phyloP scores from a whole-genome alignment of 2,888 invertebrate genomes.

The Ennomos fuscantarius region DNA sequence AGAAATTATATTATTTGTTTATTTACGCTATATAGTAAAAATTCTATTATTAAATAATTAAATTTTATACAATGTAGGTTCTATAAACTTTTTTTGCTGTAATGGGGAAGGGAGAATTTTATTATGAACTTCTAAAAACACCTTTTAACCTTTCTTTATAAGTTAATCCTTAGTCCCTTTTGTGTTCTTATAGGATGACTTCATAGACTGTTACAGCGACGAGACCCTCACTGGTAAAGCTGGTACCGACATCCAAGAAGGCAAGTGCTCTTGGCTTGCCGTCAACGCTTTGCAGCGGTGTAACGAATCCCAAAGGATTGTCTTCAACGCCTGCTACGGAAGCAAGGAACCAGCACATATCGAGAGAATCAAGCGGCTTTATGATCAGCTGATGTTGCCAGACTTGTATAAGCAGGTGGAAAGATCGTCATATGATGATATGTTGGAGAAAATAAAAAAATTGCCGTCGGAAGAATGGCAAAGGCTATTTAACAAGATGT shows the following conservation, averaged over 20 bases:
- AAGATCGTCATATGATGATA: constrained; percentile 88
- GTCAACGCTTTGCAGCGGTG: constrained; percentile 92
- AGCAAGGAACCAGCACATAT: constrained; percentile 87
- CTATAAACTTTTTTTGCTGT: too few species aligned
- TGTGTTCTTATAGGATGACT: constrained; percentile 88
- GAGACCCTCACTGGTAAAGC: constrained; percentile 92
- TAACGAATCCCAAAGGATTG: constrained; percentile 84
- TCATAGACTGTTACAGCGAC: constrained; percentile 94
- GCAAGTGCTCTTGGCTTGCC: constrained; percentile 97
- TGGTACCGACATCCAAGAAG: constrained; percentile 95
- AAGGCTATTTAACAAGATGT: constrained; percentile 88
- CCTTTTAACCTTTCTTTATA: too few species aligned
- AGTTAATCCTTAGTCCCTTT: too few species aligned
- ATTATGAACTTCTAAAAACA: too few species aligned
- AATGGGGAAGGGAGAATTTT: too few species aligned
- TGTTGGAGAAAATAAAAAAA: constrained; percentile 64
- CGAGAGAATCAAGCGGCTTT: constrained; percentile 67
- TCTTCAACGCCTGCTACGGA: constrained; percentile 90
- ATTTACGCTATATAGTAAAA: too few species aligned
- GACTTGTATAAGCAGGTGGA: constrained; percentile 89
- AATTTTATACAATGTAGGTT: too few species aligned
- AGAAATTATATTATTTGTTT: too few species aligned
- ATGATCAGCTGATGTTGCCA: constrained; percentile 88
- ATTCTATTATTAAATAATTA: too few species aligned
- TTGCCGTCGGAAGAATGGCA: constrained; percentile 74